Conservation (phyloP, 2,888 invertebrate species). For the Hydrotaea cyrtoneurina region DNA sequence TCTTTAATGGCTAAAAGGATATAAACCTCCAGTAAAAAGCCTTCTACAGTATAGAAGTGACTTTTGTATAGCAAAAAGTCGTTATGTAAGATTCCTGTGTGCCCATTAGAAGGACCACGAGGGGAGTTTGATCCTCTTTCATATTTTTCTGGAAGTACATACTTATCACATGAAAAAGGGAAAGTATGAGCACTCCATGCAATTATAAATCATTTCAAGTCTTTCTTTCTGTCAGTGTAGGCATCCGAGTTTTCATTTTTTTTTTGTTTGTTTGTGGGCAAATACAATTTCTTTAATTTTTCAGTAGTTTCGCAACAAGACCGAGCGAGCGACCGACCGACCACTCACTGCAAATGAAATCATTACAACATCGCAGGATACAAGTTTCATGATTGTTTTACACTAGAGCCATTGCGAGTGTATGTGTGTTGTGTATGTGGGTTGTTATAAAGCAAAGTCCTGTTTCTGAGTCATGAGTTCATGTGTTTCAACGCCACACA, state of each 20-base stretch:
- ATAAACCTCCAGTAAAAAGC: too few relatives aligned
- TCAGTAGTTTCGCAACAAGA: not conserved
- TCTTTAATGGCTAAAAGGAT: too few relatives aligned
- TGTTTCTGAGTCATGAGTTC: constrained; percentile 50
- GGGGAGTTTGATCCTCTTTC: too few relatives aligned
- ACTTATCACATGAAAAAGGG: too few relatives aligned
- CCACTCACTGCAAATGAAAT: constrained; percentile 11
- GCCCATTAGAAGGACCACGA: too few relatives aligned
- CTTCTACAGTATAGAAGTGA: too few relatives aligned
- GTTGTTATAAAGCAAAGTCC: constrained; percentile 34
- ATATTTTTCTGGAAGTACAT: not conserved
- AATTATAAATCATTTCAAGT: not conserved
- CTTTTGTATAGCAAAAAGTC: too few relatives aligned
- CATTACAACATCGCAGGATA: constrained; percentile 25
- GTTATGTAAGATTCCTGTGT: too few relatives aligned
- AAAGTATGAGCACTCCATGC: too few relatives aligned
- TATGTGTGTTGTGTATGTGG: constrained; percentile 3
- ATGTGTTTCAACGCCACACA: not conserved
- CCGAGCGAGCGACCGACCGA: not conserved
- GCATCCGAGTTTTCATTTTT: not conserved
- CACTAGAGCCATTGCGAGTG: not conserved
- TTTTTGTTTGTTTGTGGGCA: not conserved
- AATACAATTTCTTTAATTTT: not conserved
- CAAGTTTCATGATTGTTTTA: constrained; percentile 9
- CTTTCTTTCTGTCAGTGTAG: not conserved